These are phyloP conservation scores for Tineola bisselliella DNA, from an alignment of 2,888 invertebrate species.

Conservation along the genomic window DNA sequence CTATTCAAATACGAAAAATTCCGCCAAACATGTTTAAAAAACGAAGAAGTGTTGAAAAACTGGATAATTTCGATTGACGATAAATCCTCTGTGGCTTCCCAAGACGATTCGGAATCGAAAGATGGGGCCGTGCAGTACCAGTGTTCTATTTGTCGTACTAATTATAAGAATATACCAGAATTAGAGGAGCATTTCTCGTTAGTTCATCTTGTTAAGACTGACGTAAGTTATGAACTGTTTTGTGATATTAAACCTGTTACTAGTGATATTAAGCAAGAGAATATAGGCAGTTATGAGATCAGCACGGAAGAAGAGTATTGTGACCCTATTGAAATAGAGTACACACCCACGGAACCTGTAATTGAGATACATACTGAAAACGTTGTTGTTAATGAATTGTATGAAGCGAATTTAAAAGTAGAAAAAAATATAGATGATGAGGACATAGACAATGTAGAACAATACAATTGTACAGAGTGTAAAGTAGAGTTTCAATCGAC, in stretches of 20 bases:
- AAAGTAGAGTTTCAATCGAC: background rate
- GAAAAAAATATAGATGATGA: background rate
- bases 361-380: background rate
- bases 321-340: too few relatives aligned
- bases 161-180: conserved; percentile 18
- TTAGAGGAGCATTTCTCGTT: conserved; percentile 20
- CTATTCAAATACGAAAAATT: conserved; percentile 41
- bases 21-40: conserved; percentile 41
- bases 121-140: conserved; percentile 16
- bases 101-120: background rate
- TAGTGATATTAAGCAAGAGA: background rate
- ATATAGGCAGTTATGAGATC: background rate
- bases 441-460: background rate
- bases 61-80: background rate
- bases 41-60: conserved; percentile 24
- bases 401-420: background rate
- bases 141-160: conserved; percentile 21
- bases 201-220: background rate
- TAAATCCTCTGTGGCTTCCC: background rate
- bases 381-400: background rate
- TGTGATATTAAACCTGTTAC: background rate
- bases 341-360: too few relatives aligned
- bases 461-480: background rate
- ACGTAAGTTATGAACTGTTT: background rate
- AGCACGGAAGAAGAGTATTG: background rate